Evolutionary conservation across 2,888 invertebrate genomes (phyloP).

Genomic region (Cosmorhoe ocellata): DNA sequence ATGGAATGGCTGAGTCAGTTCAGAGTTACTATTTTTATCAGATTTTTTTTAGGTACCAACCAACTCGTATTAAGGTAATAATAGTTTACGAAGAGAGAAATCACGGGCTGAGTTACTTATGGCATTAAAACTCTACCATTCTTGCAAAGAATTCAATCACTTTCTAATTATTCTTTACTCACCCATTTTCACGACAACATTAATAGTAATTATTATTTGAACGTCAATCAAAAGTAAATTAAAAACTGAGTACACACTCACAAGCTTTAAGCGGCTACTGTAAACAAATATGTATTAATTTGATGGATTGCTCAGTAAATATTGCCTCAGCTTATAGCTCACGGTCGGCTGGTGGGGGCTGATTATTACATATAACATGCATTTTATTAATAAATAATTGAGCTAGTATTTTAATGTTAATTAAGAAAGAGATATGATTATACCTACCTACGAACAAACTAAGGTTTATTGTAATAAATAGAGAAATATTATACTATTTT

Average conservation of each 20-base stretch:
- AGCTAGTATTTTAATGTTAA: constrained; percentile 22
- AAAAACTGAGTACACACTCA: constrained; percentile 19
- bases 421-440: neutral
- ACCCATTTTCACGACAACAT: too few relatives aligned
- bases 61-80: too few relatives aligned
- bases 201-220: constrained; percentile 11
- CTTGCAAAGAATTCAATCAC: too few relatives aligned
- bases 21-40: neutral
- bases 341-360: constrained; percentile 59
- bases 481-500: too few relatives aligned
- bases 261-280: constrained; percentile 27
- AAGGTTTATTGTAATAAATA: too few relatives aligned
- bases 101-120: too few relatives aligned
- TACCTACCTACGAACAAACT: too few relatives aligned
- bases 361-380: constrained; percentile 20
- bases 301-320: constrained; percentile 64
- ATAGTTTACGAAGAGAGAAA: too few relatives aligned
- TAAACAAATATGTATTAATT: constrained; percentile 62
- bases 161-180: too few relatives aligned
- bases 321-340: constrained; percentile 55
- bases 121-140: too few relatives aligned
- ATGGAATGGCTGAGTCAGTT: constrained; percentile 1
- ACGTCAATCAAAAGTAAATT: constrained; percentile 28
- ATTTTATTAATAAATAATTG: constrained; percentile 23
- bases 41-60: too few relatives aligned